These are phyloP conservation scores for Heliopora coerulea DNA, from an alignment of 92 coral and sea anemone genomes.

Conservation along the genomic window DNA sequence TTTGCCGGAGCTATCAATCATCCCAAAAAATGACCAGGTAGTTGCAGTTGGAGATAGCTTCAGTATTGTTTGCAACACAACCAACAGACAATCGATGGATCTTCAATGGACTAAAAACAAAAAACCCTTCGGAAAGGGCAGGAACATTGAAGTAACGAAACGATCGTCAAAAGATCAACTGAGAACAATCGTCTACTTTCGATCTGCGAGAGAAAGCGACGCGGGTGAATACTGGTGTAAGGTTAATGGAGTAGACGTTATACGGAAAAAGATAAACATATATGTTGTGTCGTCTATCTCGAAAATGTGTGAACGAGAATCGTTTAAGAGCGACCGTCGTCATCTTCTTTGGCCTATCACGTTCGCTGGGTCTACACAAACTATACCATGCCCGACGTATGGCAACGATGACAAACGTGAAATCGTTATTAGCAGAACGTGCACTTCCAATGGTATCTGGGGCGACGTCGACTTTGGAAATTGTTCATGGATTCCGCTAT, in stretches of 20 bases:
- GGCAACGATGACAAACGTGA: not conserved
- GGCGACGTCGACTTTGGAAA: slow-evolving; percentile 6
- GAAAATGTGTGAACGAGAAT: slow-evolving; percentile 60
- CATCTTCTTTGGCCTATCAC: slow-evolving; percentile 77
- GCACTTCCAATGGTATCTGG: slow-evolving; percentile 21
- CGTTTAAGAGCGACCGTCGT: slow-evolving; percentile 63
- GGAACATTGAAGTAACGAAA: not conserved
- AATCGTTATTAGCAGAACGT: slow-evolving; percentile 8
- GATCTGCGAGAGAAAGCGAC: not conserved
- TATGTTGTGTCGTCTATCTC: slow-evolving; percentile 53
- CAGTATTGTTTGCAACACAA: not conserved
- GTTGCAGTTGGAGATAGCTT: slow-evolving; percentile 34
- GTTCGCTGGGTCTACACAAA: slow-evolving; percentile 57
- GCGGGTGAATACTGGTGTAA: slow-evolving; percentile 10
- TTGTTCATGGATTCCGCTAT: slow-evolving; percentile 2
- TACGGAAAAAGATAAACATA: slow-evolving; percentile 3
- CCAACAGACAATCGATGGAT: not conserved
- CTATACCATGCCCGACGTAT: slow-evolving; percentile 60
- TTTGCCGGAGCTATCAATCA: not conserved
- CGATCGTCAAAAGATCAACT: not conserved
- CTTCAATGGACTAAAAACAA: slow-evolving; percentile 25
- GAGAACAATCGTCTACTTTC: not conserved
- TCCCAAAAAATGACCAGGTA: slow-evolving; percentile 11
- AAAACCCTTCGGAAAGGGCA: not conserved
- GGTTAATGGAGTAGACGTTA: not conserved